These are phyloP conservation scores for Brassicogethes aeneus DNA, from an alignment of 2,888 invertebrate species.

Conservation along the genomic window DNA sequence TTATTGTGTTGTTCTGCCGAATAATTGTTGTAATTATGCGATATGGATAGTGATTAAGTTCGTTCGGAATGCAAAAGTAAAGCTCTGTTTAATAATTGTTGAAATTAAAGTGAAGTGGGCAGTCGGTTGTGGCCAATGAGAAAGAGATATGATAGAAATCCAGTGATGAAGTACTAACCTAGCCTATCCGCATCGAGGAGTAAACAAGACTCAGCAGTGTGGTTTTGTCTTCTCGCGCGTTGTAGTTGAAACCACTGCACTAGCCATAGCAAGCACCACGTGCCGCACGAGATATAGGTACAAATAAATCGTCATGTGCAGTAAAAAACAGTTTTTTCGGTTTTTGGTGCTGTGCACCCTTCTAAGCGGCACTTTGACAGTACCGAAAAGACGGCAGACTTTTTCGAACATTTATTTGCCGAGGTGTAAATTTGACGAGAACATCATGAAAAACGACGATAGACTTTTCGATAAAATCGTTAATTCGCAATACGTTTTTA, in stretches of 20 bases:
- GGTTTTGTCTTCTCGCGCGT: slow-evolving; percentile 1
- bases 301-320: not conserved
- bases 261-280: too few relatives aligned
- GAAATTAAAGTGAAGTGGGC: not conserved
- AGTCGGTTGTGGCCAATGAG: not conserved
- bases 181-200: not conserved
- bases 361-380: not conserved
- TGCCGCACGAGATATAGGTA: too few relatives aligned
- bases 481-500: slow-evolving; percentile 33
- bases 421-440: slow-evolving; percentile 35
- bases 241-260: too few relatives aligned
- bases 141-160: not conserved
- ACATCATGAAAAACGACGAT: slow-evolving; percentile 31
- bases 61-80: too few relatives aligned
- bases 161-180: not conserved
- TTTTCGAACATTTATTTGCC: slow-evolving; percentile 24
- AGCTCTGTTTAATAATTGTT: not conserved
- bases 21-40: too few relatives aligned
- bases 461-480: slow-evolving; percentile 27
- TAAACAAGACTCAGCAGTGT: not conserved
- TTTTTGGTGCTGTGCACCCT: not conserved
- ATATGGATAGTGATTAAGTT: too few relatives aligned
- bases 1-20: too few relatives aligned
- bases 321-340: not conserved
- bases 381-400: not conserved